Evolutionary conservation across 2,113 vertebrate genomes (phyloP), one percentile per base, ranked within the genome.

Genomic region (Corydoras maculifer): DNA sequence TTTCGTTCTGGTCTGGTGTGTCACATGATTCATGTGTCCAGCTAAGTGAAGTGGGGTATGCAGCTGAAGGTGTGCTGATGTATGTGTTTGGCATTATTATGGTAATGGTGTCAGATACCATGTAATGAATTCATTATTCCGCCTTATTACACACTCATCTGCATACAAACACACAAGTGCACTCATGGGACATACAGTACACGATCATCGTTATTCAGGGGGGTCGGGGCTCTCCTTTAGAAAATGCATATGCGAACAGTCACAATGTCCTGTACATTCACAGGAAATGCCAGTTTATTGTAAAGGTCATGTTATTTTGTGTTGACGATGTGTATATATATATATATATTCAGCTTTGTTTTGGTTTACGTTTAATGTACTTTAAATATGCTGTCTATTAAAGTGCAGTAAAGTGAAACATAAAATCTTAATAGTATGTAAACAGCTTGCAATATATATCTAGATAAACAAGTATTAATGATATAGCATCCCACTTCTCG

Each of bases 51-150:
- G 69, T 75, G 75, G 73, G 78, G 69, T 73, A 66, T 73, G 69
- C 61, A 81, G 70, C 71, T 73, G 65, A 76, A 65, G 58, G 60
- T 59, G 14, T 55, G 35, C 75, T 70, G 77, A 79, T 79, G 74
- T 78, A 78, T 81, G 80, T 67, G 75, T 75, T 71, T 65, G 72
- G 77, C 73, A 76, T 79, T 82, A 70, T 82, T 69, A 82, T 79
- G 80, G 70, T 77, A 79, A 82, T 82, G 71, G 73, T 79, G 80
- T 82, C 75, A 79, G 77, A 81, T 78, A 81, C 63, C 78, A 81
- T 81, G 77, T 79, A 77, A 77, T 81, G 77, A 77, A 81, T 81
- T 81, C 80, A 81, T 81, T 81, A 81, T 67, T 69, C 73, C 55
- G 75, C 77, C 74, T 76, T 74, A 79, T 81, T 79, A 75, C 77